Conservation (phyloP, 2,888 invertebrate genomes). For the Hirudinaria manillensis region DNA sequence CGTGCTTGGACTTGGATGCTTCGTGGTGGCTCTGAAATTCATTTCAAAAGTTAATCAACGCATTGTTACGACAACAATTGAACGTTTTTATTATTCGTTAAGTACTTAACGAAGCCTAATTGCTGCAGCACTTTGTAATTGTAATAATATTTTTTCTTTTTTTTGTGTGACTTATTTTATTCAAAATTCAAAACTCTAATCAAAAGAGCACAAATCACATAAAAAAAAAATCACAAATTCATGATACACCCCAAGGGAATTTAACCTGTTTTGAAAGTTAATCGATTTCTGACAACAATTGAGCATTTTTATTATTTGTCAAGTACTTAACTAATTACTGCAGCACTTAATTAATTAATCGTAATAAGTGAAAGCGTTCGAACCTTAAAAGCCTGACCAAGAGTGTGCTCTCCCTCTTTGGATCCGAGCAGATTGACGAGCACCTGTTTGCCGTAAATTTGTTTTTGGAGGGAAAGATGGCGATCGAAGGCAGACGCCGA, state of each 20-base stretch:
- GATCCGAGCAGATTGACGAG: constrained; percentile 84
- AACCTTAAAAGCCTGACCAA: constrained; percentile 66
- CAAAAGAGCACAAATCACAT: too few species aligned
- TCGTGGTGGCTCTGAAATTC: constrained; percentile 68
- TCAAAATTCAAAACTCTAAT: too few species aligned
- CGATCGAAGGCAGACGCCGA: constrained; percentile 87
- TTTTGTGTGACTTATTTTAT: too few species aligned
- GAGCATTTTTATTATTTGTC: too few species aligned
- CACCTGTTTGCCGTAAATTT: constrained; percentile 82
- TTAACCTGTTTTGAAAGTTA: constrained; percentile 36
- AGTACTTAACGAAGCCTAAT: too few species aligned
- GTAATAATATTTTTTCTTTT: too few species aligned
- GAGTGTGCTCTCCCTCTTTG: constrained; percentile 91
- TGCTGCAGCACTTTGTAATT: neutral
- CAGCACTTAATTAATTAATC: neutral
- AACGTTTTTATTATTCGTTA: too few species aligned
- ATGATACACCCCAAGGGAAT: too few species aligned
- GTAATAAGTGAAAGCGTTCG: neutral
- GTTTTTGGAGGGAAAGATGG: constrained; percentile 76
- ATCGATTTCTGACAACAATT: too few species aligned
- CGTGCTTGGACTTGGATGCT: constrained; percentile 65
- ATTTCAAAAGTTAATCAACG: constrained; percentile 32
- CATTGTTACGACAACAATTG: too few species aligned
- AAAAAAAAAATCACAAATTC: too few species aligned
- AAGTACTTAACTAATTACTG: too few species aligned